Evolutionary conservation across 2,797 vertebrate genomes (phyloP).

Genomic region (Dryobates pubescens): DNA sequence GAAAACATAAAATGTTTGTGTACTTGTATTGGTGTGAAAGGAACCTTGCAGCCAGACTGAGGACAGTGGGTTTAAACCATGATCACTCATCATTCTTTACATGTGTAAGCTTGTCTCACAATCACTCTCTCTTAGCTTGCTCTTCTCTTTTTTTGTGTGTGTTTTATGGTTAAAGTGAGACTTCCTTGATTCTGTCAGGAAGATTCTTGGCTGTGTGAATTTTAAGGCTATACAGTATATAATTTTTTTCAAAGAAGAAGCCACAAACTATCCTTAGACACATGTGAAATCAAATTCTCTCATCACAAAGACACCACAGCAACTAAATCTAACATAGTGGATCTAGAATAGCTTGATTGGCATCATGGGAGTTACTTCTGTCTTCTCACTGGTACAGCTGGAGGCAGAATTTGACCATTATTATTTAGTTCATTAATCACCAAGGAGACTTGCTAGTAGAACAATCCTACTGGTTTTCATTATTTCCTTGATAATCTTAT

Average conservation of each 20-base stretch:
- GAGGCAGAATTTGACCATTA: constrained; percentile 27
- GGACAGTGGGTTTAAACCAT: background rate
- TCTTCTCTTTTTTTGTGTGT: background rate
- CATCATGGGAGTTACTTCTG: background rate
- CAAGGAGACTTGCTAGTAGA: constrained; percentile 26
- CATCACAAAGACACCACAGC: background rate
- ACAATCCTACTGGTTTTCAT: background rate
- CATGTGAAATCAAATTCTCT: constrained; percentile 40
- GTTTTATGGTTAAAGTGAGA: background rate
- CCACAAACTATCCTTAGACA: constrained; percentile 36
- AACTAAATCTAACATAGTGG: background rate
- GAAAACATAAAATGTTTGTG: background rate
- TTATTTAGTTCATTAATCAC: constrained; percentile 57
- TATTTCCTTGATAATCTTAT: constrained; percentile 57
- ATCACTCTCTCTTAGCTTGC: background rate
- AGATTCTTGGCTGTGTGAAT: background rate
- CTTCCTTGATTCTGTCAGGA: background rate
- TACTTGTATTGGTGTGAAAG: background rate
- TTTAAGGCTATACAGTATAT: background rate
- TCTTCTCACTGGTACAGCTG: constrained; percentile 1
- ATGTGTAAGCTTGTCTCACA: background rate
- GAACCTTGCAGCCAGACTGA: background rate
- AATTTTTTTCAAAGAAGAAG: background rate
- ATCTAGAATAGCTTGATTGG: background rate
- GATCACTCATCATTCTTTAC: background rate